Conservation (phyloP, 23 tunicate species). For the Styela clava region DNA sequence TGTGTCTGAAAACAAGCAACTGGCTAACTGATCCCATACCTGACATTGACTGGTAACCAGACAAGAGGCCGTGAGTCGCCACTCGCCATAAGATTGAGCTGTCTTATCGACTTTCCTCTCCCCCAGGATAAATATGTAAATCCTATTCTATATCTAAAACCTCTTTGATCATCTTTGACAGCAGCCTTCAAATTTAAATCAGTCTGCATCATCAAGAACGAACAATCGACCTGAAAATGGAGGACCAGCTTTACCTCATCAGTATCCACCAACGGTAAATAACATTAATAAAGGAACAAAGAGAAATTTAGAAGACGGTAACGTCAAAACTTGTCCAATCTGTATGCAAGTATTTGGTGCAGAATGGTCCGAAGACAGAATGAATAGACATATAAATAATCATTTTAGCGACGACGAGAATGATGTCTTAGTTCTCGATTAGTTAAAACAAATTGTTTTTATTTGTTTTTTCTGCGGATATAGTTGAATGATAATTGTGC, state of each 20-base stretch:
- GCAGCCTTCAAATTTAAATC: not conserved
- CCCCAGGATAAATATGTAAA: no score
- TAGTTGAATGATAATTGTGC: no score
- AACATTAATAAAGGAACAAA: not conserved
- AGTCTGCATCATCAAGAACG: not conserved
- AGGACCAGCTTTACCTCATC: not conserved
- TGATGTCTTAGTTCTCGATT: not conserved
- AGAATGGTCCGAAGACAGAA: constrained; percentile 30
- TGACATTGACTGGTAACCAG: no score
- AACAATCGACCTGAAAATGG: not conserved
- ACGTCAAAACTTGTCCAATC: constrained; percentile 38
- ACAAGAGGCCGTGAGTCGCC: no score
- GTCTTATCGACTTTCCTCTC: no score
- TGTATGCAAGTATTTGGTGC: constrained; percentile 27
- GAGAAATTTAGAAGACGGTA: not conserved
- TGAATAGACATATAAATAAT: constrained; percentile 49
- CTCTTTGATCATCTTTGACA: no score
- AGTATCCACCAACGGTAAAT: not conserved
- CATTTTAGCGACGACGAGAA: constrained; percentile 69
- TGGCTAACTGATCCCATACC: no score
- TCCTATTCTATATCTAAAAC: no score
- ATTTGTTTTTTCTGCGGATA: no score
- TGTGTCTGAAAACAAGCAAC: no score
- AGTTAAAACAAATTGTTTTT: not conserved
- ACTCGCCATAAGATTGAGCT: no score